These are phyloP conservation scores for Dinothrombium tinctorium DNA, from an alignment of 1,140 invertebrate genomes.

Conservation along the genomic window DNA sequence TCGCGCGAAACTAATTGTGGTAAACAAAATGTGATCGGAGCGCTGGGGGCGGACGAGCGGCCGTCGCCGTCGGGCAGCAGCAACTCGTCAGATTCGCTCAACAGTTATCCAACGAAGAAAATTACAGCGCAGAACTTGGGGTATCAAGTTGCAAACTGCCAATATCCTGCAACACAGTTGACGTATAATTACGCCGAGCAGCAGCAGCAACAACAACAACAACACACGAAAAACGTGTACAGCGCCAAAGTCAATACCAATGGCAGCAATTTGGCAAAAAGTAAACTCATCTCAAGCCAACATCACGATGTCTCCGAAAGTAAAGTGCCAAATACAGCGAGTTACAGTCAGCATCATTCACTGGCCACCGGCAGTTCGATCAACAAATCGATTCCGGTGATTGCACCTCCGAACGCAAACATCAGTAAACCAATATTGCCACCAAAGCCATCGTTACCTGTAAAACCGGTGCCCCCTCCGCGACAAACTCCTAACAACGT, in stretches of 20 bases:
- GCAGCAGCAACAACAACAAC: background rate
- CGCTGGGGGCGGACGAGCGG: constrained; percentile 5
- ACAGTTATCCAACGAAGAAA: background rate
- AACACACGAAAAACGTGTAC: background rate
- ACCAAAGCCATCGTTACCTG: constrained; percentile 14
- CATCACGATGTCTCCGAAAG: background rate
- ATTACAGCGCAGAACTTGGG: background rate
- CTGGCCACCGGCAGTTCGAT: background rate
- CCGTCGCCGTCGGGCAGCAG: constrained; percentile 11
- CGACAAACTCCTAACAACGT: constrained; percentile 1
- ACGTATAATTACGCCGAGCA: too few species aligned
- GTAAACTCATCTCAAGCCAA: background rate
- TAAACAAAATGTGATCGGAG: background rate
- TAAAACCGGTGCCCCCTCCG: constrained; percentile 12
- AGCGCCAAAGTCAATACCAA: background rate
- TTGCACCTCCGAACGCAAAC: too few species aligned
- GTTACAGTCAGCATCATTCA: background rate
- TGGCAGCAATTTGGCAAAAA: background rate
- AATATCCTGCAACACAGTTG: too few species aligned
- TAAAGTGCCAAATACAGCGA: background rate
- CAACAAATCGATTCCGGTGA: background rate
- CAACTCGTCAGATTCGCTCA: constrained; percentile 5
- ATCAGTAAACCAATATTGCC: constrained; percentile 13
- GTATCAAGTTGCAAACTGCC: background rate
- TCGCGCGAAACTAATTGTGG: too few species aligned